Evolutionary conservation across 64 coral and sea anemone genomes (phyloP).

Genomic region (Stichodactyla helianthus): DNA sequence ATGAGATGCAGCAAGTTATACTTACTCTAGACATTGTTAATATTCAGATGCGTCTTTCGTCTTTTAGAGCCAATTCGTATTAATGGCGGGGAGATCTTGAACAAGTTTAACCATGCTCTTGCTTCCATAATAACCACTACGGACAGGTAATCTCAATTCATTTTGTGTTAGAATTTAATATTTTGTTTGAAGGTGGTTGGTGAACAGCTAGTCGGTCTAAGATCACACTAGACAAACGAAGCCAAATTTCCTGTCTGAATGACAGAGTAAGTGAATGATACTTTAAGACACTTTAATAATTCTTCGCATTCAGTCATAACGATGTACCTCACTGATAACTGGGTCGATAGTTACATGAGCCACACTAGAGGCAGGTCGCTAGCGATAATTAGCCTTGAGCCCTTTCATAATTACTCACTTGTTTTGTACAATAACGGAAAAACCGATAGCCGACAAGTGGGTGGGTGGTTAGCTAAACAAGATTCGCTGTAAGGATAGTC

Average conservation of each 20-base stretch:
- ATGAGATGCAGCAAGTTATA: background rate
- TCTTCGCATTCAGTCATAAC: too few relatives aligned
- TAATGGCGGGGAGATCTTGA: constrained; percentile 66
- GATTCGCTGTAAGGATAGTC: background rate
- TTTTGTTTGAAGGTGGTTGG: too few relatives aligned
- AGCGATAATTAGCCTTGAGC: background rate
- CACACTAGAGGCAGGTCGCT: too few relatives aligned
- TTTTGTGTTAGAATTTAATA: background rate
- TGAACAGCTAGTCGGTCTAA: too few relatives aligned
- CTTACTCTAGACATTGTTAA: background rate
- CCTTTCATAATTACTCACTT: background rate
- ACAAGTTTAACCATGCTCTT: constrained; percentile 76
- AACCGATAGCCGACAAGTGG: background rate
- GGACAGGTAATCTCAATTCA: background rate
- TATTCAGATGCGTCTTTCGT: background rate
- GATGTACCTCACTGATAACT: too few relatives aligned
- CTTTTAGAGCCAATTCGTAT: constrained; percentile 41
- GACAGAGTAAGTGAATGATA: too few relatives aligned
- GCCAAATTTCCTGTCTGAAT: too few relatives aligned
- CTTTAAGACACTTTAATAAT: too few relatives aligned
- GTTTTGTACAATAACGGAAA: background rate
- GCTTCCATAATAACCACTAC: constrained; percentile 78
- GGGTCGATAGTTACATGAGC: too few relatives aligned
- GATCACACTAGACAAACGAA: too few relatives aligned
- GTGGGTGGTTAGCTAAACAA: background rate